Evolutionary conservation across 2,113 vertebrate genomes (phyloP).

Genomic region (Pygoscelis adeliae): DNA sequence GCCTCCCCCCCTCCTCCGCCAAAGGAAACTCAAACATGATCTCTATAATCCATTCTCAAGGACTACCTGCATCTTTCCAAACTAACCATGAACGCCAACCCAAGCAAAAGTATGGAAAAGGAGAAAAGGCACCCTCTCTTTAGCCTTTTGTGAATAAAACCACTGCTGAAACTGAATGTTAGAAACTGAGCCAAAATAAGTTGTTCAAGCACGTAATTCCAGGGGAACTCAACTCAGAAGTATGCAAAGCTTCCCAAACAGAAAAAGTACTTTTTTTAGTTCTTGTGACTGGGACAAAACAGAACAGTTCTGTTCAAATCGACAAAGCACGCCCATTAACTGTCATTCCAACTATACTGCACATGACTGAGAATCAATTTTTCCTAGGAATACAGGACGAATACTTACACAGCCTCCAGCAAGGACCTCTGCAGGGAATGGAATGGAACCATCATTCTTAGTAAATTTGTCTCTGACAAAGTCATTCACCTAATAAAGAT

Average conservation of each 20-base stretch:
- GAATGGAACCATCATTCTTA: slow-evolving; percentile 83
- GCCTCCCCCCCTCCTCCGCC: fast-evolving
- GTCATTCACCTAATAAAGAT: slow-evolving; percentile 88
- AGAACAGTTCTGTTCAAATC: neutral
- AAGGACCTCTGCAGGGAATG: slow-evolving; percentile 85
- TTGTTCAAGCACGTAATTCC: neutral
- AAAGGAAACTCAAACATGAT: neutral
- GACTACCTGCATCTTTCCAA: neutral
- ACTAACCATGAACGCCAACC: neutral
- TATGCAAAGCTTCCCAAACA: neutral
- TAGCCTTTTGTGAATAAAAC: neutral
- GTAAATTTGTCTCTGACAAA: slow-evolving; percentile 97
- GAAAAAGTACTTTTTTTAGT: neutral
- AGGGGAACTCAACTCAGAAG: neutral
- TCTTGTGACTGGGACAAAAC: neutral
- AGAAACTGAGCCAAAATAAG: neutral
- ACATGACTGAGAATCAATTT: neutral
- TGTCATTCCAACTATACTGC: neutral
- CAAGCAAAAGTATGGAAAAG: neutral
- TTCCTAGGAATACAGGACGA: neutral
- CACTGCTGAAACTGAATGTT: neutral
- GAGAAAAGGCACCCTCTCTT: neutral
- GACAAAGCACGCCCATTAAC: neutral
- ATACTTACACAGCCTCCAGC: slow-evolving; percentile 92
- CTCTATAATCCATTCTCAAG: neutral